Evolutionary conservation across 1,140 invertebrate species (phyloP).

Genomic region (Probaryconus sp.): DNA sequence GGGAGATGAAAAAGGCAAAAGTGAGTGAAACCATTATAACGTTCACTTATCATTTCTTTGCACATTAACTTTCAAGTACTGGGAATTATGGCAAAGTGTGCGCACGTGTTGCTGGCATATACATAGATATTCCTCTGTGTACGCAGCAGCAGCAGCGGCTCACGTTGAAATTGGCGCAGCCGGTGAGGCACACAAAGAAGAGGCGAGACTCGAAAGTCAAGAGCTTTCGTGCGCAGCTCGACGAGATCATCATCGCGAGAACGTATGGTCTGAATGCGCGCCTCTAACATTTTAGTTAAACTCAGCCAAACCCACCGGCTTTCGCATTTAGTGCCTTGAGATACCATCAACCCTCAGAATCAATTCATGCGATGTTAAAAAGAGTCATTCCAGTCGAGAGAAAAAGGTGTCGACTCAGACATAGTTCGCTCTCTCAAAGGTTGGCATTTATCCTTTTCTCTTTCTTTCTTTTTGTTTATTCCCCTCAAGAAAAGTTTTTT

Average conservation of each 20-base stretch:
- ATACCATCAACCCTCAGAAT: too few relatives aligned
- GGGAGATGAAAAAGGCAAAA: slow-evolving; percentile 22
- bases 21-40: slow-evolving; percentile 17
- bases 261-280: slow-evolving; percentile 42
- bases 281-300: slow-evolving; percentile 1
- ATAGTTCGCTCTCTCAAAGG: too few relatives aligned
- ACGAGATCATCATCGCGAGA: slow-evolving; percentile 62
- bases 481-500: too few relatives aligned
- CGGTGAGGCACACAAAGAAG: slow-evolving; percentile 10
- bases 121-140: background rate
- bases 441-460: too few relatives aligned
- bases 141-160: background rate
- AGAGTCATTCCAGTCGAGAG: too few relatives aligned
- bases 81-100: slow-evolving; percentile 33
- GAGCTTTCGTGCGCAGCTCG: slow-evolving; percentile 63
- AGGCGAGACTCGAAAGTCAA: slow-evolving; percentile 56
- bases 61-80: slow-evolving; percentile 37
- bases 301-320: background rate
- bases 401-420: too few relatives aligned
- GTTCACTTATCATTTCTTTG: slow-evolving; percentile 42
- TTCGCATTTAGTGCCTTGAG: slow-evolving; percentile 29
- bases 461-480: too few relatives aligned
- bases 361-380: too few relatives aligned
- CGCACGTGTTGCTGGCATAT: slow-evolving; percentile 35
- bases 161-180: background rate